Evolutionary conservation across 2,797 vertebrate species (phyloP), one percentile per base, ranked within the genome.

Genomic region (Prionace glauca): DNA sequence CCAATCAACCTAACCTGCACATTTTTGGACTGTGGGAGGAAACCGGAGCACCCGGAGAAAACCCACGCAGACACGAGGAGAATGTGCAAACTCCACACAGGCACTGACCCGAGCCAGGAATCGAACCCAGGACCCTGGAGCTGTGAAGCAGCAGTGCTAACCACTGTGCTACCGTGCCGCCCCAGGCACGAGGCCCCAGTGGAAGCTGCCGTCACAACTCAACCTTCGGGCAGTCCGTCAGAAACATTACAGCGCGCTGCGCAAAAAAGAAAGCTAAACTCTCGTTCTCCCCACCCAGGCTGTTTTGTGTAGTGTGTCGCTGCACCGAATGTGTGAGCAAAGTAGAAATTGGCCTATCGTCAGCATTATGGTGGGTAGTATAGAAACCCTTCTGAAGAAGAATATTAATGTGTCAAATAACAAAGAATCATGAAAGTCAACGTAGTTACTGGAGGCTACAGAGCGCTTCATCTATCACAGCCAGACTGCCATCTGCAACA

Each of bases 321-420:
- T 32, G 56, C 5, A 32, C n/a, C 26, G 45, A n/a, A 32, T 56
- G 26, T 77, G 18, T 60, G 32, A 95, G 71, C 41, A 26, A 74
- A 50, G 50, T 77, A 77, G 16, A 95, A 95, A 77, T 77, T 95
- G 93, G 26, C 9, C 93, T n/a, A 71, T 95, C 32, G 45, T 74
- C 93, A 95, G 45, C 71, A 95, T 77, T 95, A 56, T 77, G 71
- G 69, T n/a, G 45, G 45, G 45, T 77, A 77, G 45, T 95, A 50
- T 60, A 95, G 74, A 95, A 77, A 45, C 41, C 16, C 50, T 74
- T 95, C 29, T 77, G 71, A 95, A 60, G 71, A 77, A 60, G 93
- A 77, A 60, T 95, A 77, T 95, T 95, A 77, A 95, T 95, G 93
- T 95, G 69, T 95, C 93, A 95, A 56, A 95, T 77, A 77, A 60